phyloP scores from a whole-genome alignment of 2,113 vertebrate genomes.

The Pterocles burchelli region DNA sequence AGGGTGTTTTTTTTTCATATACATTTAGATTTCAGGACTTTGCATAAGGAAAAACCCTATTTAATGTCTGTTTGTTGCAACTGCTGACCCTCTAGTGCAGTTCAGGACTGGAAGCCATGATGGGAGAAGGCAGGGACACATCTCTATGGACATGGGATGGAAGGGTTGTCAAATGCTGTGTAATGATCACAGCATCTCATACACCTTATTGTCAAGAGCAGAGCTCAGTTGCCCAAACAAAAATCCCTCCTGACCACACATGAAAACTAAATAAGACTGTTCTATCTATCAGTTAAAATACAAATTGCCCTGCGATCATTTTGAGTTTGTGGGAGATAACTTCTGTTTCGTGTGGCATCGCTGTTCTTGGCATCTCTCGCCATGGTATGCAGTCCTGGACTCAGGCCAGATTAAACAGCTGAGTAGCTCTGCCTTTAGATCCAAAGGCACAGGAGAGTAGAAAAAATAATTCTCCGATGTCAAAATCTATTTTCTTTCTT shows the following conservation, averaged over 20 bases:
- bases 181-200: background rate
- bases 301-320: constrained; percentile 41
- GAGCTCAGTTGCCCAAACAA: background rate
- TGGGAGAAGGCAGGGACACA: background rate
- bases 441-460: constrained; percentile 72
- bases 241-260: background rate
- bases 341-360: constrained; percentile 60
- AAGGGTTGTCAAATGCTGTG: background rate
- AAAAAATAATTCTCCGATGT: constrained; percentile 71
- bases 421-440: constrained; percentile 66
- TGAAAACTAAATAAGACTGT: background rate
- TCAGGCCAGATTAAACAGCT: constrained; percentile 74
- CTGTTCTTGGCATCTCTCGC: constrained; percentile 65
- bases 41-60: background rate
- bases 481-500: constrained; percentile 70
- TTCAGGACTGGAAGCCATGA: background rate
- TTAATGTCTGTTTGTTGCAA: background rate
- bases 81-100: background rate
- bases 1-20: background rate
- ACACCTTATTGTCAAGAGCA: constrained; percentile 16
- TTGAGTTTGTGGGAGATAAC: constrained; percentile 51
- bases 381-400: constrained; percentile 38
- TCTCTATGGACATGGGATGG: background rate
- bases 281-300: constrained; percentile 12
- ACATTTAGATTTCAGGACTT: background rate